phyloP scores from a whole-genome alignment of 2,888 invertebrate genomes.

The Diplazon laetatorius region DNA sequence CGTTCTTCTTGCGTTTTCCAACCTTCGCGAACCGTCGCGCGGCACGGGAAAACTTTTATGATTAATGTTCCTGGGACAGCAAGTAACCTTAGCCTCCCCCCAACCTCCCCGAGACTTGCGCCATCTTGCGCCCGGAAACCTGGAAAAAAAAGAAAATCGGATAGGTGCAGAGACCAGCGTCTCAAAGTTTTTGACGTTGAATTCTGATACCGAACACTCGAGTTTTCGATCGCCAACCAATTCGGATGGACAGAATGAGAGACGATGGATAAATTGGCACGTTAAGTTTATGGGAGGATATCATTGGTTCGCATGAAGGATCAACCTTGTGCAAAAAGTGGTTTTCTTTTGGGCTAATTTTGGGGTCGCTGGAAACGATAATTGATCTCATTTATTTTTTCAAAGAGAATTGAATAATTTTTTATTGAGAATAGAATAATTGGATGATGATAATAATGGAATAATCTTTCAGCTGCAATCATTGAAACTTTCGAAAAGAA shows the following conservation, averaged over 20 bases:
- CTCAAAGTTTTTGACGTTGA: constrained; percentile 48
- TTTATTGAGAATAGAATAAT: no score
- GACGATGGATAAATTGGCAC: background rate
- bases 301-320: no score
- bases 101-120: constrained; percentile 39
- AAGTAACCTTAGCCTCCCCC: background rate
- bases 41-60: constrained; percentile 66
- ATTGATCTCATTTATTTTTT: no score
- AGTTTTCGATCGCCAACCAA: constrained; percentile 22
- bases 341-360: no score
- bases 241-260: no score
- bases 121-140: constrained; percentile 55
- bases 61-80: constrained; percentile 64
- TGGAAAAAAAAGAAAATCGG: constrained; percentile 10
- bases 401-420: no score
- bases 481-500: no score
- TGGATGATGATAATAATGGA: no score
- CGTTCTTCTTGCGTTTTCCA: constrained; percentile 51
- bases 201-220: constrained; percentile 40
- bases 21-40: constrained; percentile 52
- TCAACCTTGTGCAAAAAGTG: no score
- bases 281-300: no score
- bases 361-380: no score
- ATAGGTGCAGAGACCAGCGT: constrained; percentile 16
- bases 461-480: no score